Conservation (phyloP, 2,797 vertebrate genomes). For the Micromesistius poutassou region DNA sequence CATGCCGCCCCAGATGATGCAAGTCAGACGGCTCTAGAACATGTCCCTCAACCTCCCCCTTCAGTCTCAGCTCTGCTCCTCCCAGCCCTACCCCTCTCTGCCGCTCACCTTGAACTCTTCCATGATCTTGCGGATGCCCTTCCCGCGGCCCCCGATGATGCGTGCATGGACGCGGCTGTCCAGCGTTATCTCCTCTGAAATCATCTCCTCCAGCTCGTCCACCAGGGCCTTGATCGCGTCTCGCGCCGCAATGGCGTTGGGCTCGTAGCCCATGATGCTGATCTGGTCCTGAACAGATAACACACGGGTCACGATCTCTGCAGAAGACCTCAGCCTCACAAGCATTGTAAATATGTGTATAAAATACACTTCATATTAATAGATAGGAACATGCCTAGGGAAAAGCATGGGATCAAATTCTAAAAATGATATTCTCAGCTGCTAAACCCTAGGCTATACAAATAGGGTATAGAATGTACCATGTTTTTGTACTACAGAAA, state of each 20-base stretch:
- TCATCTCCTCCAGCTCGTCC: conserved; percentile 94
- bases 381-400: not conserved
- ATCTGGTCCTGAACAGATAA: conserved; percentile 84
- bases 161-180: conserved; percentile 95
- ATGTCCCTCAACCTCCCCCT: not conserved
- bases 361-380: not conserved
- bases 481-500: too few relatives aligned
- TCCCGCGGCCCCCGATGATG: conserved; percentile 94
- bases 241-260: conserved; percentile 88
- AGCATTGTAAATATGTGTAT: not conserved
- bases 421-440: not conserved
- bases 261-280: conserved; percentile 95
- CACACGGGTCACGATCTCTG: not conserved
- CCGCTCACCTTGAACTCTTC: conserved; percentile 92
- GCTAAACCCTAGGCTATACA: too few relatives aligned
- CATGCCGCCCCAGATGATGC: not conserved
- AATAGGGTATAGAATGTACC: too few relatives aligned
- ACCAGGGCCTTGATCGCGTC: conserved; percentile 93
- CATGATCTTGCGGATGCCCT: conserved; percentile 98
- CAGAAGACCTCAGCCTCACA: not conserved
- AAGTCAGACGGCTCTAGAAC: not conserved
- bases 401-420: not conserved
- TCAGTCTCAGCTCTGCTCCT: not conserved
- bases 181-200: conserved; percentile 90
- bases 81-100: not conserved